Evolutionary conservation across 2,888 invertebrate species (phyloP).

Genomic region (Melitaea athalia): DNA sequence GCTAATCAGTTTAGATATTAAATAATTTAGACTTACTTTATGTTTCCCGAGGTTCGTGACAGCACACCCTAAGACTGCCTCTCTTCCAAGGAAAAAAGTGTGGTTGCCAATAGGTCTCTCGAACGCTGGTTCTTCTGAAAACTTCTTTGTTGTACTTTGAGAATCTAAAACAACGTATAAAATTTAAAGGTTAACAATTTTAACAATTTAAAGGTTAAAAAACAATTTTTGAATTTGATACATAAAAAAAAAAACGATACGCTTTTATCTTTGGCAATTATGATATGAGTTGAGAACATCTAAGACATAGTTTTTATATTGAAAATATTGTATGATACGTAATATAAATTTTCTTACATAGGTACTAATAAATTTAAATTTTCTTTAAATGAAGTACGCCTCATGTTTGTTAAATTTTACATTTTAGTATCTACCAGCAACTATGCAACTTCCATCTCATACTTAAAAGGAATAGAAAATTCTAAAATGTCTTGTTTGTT

Average conservation of each 20-base stretch:
- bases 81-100: constrained; percentile 85
- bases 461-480: too few relatives aligned
- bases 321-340: too few relatives aligned
- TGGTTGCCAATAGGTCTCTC: constrained; percentile 84
- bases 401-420: too few relatives aligned
- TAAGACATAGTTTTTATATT: too few relatives aligned
- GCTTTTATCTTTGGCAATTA: too few relatives aligned
- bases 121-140: constrained; percentile 83
- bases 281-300: too few relatives aligned
- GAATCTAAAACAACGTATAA: constrained; percentile 76
- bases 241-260: neutral
- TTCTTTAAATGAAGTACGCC: too few relatives aligned
- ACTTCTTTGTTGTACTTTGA: constrained; percentile 78
- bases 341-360: too few relatives aligned
- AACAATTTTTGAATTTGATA: too few relatives aligned
- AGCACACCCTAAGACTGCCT: constrained; percentile 84
- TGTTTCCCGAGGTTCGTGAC: constrained; percentile 84
- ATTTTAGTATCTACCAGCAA: too few relatives aligned
- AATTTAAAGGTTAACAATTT: neutral
- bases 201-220: neutral
- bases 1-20: neutral
- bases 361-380: too few relatives aligned
- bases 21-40: constrained; percentile 75
- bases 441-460: too few relatives aligned
- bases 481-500: neutral